Conservation (phyloP, 2,797 vertebrate genomes). For the Characodon lateralis region DNA sequence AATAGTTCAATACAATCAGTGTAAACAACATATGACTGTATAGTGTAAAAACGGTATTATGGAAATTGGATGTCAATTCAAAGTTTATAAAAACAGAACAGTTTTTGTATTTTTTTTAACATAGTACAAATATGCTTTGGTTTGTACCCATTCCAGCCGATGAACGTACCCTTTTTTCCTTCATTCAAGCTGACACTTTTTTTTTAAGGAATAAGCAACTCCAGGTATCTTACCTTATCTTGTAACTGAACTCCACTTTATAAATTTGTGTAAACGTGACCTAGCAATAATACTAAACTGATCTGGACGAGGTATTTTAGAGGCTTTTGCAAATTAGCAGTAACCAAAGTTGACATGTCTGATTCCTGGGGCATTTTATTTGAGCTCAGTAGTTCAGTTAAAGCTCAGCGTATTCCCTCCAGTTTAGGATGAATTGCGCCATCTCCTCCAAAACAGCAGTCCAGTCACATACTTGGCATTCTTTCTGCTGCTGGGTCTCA, state of each 20-base stretch:
- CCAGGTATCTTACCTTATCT: neutral
- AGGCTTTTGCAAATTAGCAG: neutral
- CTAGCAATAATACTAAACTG: neutral
- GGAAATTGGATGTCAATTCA: neutral
- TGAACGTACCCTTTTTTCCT: neutral
- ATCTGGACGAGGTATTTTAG: neutral
- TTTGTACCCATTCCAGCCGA: neutral
- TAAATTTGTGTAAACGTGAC: neutral
- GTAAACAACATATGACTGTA: neutral
- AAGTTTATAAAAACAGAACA: neutral
- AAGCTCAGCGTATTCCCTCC: neutral
- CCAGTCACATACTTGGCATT: conserved; percentile 34
- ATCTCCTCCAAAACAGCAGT: conserved; percentile 42
- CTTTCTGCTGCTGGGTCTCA: neutral
- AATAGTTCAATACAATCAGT: neutral
- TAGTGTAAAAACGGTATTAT: neutral
- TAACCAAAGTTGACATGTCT: neutral
- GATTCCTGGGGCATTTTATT: neutral
- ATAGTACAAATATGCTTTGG: neutral
- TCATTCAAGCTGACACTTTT: neutral
- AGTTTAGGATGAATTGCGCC: conserved; percentile 40
- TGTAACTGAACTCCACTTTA: neutral
- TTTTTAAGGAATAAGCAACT: neutral
- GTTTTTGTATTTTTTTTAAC: neutral
- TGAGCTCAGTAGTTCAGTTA: neutral